Percentiles rank a stretch among this genome's conserved stretches.
Evolutionary conservation across 2,113 vertebrate species (phyloP).

Genomic region (Eptesicus fuscus): DNA sequence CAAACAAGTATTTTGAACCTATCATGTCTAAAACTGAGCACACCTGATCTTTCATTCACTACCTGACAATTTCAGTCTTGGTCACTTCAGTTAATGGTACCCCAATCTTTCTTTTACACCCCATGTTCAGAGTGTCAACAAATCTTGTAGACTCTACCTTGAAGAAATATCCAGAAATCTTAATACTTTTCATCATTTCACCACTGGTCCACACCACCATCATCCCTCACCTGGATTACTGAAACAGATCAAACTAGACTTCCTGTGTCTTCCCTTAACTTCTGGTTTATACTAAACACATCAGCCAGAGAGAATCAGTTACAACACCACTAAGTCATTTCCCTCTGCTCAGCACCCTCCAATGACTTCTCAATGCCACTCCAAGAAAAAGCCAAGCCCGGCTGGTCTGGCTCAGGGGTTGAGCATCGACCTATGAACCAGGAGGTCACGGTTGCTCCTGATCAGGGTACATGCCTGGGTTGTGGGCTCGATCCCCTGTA

Average conservation of each 20-base stretch:
- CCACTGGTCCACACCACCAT: background rate
- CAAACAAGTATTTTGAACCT: background rate
- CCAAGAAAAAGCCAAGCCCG: background rate
- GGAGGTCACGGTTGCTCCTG: too few species aligned
- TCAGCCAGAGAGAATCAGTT: background rate
- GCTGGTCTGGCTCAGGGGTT: too few species aligned
- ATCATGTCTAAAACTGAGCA: background rate
- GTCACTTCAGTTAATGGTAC: background rate
- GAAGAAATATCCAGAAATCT: background rate
- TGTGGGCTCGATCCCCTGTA: too few species aligned
- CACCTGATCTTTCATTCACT: background rate
- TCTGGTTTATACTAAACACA: background rate
- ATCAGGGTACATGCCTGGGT: too few species aligned
- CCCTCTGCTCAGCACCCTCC: background rate
- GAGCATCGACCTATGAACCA: too few species aligned
- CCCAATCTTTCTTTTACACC: background rate
- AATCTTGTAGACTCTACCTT: background rate
- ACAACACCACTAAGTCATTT: background rate
- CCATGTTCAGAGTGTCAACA: background rate
- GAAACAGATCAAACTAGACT: background rate
- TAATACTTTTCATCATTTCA: background rate
- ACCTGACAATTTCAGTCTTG: background rate
- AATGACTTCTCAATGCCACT: background rate
- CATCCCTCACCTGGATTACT: too few species aligned
- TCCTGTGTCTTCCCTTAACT: background rate